These are phyloP conservation scores for Corythaixoides concolor DNA, from an alignment of 2,113 vertebrate species.

Conservation along the genomic window DNA sequence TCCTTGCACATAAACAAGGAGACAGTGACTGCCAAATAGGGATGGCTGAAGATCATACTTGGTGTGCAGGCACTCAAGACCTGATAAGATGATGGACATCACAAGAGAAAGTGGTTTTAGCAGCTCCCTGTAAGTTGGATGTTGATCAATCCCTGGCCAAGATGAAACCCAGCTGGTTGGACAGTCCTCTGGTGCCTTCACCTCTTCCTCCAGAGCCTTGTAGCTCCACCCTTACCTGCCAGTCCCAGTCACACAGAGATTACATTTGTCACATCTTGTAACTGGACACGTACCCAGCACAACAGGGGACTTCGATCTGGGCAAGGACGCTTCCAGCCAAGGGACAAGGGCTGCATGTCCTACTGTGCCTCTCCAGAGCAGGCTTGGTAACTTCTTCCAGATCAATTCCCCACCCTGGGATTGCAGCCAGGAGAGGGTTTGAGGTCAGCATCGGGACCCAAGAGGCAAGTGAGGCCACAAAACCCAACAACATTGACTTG, in stretches of 20 bases:
- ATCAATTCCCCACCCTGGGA: not conserved
- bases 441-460: not conserved
- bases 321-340: not conserved
- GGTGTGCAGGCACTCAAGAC: not conserved
- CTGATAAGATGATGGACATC: not conserved
- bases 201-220: not conserved
- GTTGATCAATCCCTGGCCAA: not conserved
- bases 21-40: too few species aligned
- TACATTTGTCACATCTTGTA: not conserved
- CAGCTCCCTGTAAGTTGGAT: not conserved
- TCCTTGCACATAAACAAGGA: not conserved
- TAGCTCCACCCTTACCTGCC: not conserved
- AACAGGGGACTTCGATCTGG: too few species aligned
- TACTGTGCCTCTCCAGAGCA: not conserved
- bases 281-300: not conserved
- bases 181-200: not conserved
- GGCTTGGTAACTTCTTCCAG: not conserved
- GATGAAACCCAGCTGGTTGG: not conserved
- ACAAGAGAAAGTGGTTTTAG: not conserved
- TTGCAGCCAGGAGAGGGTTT: not conserved
- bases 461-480: not conserved
- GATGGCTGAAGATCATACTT: not conserved
- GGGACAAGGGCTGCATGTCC: not conserved
- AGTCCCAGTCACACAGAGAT: not conserved
- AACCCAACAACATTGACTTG: rapidly evolving